Evolutionary conservation across 2,797 vertebrate genomes (phyloP).

Genomic region (Eurystomus glaucurus): DNA sequence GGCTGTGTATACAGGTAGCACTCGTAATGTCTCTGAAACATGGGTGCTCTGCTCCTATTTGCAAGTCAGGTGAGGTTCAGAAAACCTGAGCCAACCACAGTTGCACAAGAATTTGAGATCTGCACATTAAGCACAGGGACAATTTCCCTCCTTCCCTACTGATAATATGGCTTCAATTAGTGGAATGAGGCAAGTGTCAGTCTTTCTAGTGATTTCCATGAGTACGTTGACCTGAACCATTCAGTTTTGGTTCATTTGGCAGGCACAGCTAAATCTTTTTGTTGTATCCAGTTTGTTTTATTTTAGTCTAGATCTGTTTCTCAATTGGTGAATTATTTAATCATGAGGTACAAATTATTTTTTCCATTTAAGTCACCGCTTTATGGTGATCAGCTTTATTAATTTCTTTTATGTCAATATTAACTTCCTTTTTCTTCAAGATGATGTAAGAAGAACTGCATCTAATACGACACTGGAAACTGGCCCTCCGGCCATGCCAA

Average conservation of each 20-base stretch:
- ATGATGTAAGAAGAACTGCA: constrained; percentile 89
- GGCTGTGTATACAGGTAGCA: neutral
- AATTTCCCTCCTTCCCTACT: neutral
- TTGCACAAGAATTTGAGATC: neutral
- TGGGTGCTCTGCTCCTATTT: neutral
- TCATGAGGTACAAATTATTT: neutral
- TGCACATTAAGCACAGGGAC: neutral
- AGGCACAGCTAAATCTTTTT: neutral
- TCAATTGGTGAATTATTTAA: neutral
- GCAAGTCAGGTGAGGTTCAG: neutral
- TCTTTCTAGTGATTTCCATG: neutral
- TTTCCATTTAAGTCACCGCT: neutral
- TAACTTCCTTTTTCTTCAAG: constrained; percentile 76
- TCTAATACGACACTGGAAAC: constrained; percentile 86
- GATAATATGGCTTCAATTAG: neutral
- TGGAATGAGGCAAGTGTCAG: neutral
- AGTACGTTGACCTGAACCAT: neutral
- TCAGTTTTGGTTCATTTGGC: neutral
- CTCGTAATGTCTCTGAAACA: neutral
- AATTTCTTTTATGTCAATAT: neutral
- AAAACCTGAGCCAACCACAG: neutral
- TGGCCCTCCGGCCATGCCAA: constrained; percentile 92
- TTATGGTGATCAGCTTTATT: neutral
- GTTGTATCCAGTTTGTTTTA: neutral
- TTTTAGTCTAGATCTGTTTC: neutral